These are phyloP conservation scores for Pica pica DNA, from an alignment of 2,113 vertebrate genomes.

Conservation along the genomic window DNA sequence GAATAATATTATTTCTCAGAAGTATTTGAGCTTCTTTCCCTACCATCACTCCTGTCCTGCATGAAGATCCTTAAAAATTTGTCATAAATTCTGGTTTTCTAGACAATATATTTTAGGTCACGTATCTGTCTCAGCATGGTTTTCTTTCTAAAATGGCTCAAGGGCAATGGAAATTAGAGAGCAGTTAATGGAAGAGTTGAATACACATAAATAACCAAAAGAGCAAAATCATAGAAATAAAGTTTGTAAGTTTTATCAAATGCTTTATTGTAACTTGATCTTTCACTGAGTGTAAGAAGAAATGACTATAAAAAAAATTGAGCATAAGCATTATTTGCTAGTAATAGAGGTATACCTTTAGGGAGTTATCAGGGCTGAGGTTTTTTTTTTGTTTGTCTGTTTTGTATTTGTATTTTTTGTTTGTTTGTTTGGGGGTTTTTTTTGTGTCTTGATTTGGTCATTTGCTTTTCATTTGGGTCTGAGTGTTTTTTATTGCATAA, in stretches of 20 bases:
- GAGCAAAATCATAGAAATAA: not conserved
- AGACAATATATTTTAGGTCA: not conserved
- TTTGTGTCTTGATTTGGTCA: not conserved
- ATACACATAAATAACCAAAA: not conserved
- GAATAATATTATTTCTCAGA: not conserved
- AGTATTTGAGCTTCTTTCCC: not conserved
- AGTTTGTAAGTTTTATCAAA: not conserved
- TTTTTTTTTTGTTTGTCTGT: accelerated
- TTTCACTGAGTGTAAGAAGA: not conserved
- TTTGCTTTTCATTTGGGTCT: not conserved
- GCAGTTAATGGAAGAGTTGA: not conserved
- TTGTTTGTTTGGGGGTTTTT: accelerated
- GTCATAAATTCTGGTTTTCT: not conserved
- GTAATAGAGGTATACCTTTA: not conserved
- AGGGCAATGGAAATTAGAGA: not conserved
- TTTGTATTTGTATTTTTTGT: not conserved
- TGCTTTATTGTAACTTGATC: not conserved
- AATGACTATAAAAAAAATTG: not conserved
- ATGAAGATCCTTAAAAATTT: not conserved
- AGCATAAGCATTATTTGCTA: not conserved
- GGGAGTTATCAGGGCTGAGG: accelerated
- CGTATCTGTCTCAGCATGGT: not conserved
- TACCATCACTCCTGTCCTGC: accelerated
- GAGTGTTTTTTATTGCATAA: not conserved
- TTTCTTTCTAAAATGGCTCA: not conserved